Evolutionary conservation across 2,888 invertebrate species (phyloP), one percentile per base, ranked within the genome.

Genomic region (Barypeithes pellucidus): DNA sequence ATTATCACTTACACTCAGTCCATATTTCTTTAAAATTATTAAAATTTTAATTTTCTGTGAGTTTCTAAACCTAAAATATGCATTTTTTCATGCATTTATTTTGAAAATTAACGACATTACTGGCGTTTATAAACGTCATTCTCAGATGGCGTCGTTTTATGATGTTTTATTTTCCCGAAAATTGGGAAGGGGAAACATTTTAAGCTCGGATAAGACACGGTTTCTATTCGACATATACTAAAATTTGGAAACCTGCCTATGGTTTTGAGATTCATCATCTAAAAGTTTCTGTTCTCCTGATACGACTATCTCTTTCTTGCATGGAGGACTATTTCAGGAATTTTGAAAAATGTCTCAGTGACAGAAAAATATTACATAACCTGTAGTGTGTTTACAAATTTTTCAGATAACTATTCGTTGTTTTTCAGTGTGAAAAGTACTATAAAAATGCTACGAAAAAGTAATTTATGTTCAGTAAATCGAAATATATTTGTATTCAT

Each of bases 41-140:
- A 14, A 78, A 73, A 20, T 77, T 72, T 33, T 43, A 60, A 52
- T 73, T 73, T 57, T 72, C 63, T 29, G 50, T 61, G 61, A 52
- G 33, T 16, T 52, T 70, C 62, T 65, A 54, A 70, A 39, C 36
- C 20, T 47, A 24, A 61, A 66, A 45, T 20, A 22, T 20, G n/a
- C 16, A 39, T 52, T 74, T 74, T 70, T 41, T 50, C 24, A 36
- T 18, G 41, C 60, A 61, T 60, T 61, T 71, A 71, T 75, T 75
- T 75, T 75, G 71, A 75, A 75, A 75, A 75, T 75, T 75, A 75
- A 75, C 71, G 75, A 75, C 67, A 70, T 74, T 61, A 69, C 60
- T 45, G 22, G 45, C 57, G 33, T 57, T 67, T 65, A 36, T n/a
- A 70, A 70, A 67, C 24, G 74, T 74, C 74, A 74, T 36, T 61